phyloP scores from a whole-genome alignment of 2,797 vertebrate genomes.

The Pseudopleuronectes americanus region DNA sequence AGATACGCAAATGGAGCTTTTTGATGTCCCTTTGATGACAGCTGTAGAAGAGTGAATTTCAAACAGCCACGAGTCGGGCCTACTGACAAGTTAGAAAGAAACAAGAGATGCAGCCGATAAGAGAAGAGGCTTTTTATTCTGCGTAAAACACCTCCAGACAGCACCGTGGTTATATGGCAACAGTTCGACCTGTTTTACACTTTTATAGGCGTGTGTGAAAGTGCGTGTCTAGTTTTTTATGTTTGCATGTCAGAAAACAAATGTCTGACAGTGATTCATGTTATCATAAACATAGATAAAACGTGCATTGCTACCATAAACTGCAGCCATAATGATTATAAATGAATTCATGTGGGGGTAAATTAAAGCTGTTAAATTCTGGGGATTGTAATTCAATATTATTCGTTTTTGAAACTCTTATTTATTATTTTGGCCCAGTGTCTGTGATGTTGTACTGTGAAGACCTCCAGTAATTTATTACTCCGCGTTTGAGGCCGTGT shows the following conservation, averaged over 20 bases:
- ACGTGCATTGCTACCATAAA: background rate
- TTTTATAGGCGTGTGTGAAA: background rate
- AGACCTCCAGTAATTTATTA: background rate
- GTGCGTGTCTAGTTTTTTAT: background rate
- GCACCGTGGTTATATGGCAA: no score
- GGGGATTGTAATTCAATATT: background rate
- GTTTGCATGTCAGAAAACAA: background rate
- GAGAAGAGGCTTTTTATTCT: constrained; percentile 38
- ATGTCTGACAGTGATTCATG: no score
- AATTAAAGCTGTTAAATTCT: background rate
- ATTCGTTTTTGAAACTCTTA: background rate
- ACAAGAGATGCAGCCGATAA: constrained; percentile 80
- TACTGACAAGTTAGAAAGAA: constrained; percentile 87
- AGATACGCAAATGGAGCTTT: constrained; percentile 77
- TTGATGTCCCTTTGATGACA: constrained; percentile 88
- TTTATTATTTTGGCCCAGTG: background rate
- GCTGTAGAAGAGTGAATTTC: constrained; percentile 86
- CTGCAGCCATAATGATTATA: background rate
- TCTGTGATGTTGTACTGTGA: background rate
- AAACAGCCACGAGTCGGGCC: constrained; percentile 76
- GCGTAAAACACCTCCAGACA: constrained; percentile 2
- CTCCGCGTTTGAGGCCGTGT: constrained; percentile 32
- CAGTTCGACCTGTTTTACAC: background rate
- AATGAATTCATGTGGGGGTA: no score
- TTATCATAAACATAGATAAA: no score